Evolutionary conservation across 2,797 vertebrate genomes (phyloP).

Genomic region (Eremophila alpestris): DNA sequence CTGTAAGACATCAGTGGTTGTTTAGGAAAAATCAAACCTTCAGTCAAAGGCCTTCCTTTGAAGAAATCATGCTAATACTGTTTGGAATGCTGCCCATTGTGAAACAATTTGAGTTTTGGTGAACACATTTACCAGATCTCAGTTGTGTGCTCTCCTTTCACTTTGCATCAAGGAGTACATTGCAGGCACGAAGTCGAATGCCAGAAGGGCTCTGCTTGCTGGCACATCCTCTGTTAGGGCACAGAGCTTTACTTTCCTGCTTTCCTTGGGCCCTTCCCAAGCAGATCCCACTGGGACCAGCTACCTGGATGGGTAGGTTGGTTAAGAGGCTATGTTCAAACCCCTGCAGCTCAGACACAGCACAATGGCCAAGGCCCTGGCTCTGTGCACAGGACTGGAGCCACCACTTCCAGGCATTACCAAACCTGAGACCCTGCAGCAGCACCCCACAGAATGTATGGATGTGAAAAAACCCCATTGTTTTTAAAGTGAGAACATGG

Average conservation of each 20-base stretch:
- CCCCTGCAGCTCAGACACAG: background rate
- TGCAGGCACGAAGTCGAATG: background rate
- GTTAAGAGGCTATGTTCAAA: background rate
- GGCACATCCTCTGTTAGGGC: background rate
- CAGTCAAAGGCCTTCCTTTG: background rate
- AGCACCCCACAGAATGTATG: background rate
- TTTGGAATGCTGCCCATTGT: background rate
- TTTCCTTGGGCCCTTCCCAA: background rate
- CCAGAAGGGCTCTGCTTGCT: background rate
- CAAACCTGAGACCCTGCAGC: background rate
- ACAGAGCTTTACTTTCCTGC: background rate
- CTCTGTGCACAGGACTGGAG: background rate
- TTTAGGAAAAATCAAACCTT: background rate
- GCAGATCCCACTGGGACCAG: background rate
- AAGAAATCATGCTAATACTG: background rate
- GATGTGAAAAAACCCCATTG: background rate
- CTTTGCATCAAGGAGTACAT: background rate
- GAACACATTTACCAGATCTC: background rate
- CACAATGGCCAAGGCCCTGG: background rate
- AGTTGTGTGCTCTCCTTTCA: background rate
- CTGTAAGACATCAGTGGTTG: background rate
- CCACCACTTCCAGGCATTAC: background rate
- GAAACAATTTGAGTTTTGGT: background rate
- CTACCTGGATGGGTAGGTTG: fast-evolving
- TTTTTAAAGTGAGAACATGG: background rate